Base-by-base conservation (phyloP, 1,140 invertebrate species). In the Heliconius nattereri region DNA sequence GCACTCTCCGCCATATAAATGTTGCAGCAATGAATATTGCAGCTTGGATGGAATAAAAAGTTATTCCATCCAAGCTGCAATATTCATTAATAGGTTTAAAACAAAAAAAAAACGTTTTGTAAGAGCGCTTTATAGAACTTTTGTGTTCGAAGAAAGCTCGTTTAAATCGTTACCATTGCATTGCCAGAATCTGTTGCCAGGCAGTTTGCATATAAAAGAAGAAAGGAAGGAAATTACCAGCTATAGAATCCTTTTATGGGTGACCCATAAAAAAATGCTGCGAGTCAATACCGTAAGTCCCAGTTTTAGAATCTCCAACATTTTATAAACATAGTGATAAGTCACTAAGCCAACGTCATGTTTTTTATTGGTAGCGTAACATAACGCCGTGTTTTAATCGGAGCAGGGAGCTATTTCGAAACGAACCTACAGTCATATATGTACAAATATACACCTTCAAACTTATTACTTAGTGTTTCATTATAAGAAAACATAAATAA, bases 121-220 rank as follows among this genome's bases (percentile, higher is more conserved):
- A 8, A 54, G 20, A 54, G 20, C 52, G 7, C 23, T 60, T 60
- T 23, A 23, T 60, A 60, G n/a, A 60, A 20, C 54, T 60, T 60
- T 60, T 60, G n/a, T 60, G 54, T 60, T 23, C 54, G 54, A 60
- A 60, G 54, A 60, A 60, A 60, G 54, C 54, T 23, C 54, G 54
- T 60, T 60, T 66, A 66, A 66, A 66, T 66, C 23, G 60, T 29
- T 66, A 66, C 54, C 54, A 66, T 29, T 66, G 60, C 23, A 66
- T 66, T 66, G 60, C 60, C 60, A 66, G 23, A 66, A 66, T 66
- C 60, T 29, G 60, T 26, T 66, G 60, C 60, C 60, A 66, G 29
- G 60, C 60, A 60, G 54, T 60, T 60, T 60, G 54, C 54, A 60
- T 60, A 60, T 60, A 60, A 60, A 60, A 60, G n/a, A 60, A 60